Conservation (phyloP, 1,140 invertebrate genomes). For the Drosophila suzukii region DNA sequence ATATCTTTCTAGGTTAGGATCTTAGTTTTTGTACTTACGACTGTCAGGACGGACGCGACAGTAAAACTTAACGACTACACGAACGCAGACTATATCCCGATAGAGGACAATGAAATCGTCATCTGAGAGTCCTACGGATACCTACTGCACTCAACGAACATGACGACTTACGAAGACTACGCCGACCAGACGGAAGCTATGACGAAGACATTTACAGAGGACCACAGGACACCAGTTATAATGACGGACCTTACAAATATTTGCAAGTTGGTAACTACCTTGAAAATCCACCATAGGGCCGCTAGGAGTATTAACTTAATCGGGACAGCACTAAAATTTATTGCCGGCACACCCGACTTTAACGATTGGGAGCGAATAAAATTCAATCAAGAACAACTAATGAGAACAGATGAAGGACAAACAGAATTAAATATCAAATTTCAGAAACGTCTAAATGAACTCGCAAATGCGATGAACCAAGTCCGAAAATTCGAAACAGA, state of each 20-base stretch:
- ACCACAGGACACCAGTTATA: conserved; percentile 6
- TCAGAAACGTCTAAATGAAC: background rate
- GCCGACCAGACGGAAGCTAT: background rate
- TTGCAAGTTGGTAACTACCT: background rate
- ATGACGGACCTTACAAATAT: conserved; percentile 2
- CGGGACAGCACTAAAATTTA: conserved; percentile 12
- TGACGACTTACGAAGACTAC: conserved; percentile 12
- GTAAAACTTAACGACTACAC: conserved; percentile 2
- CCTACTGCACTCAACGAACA: background rate
- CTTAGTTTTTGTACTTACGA: background rate
- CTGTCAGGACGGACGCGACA: background rate
- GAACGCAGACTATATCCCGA: conserved; percentile 1
- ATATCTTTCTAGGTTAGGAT: background rate
- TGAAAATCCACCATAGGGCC: conserved; percentile 10
- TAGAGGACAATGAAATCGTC: background rate
- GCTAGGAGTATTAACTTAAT: conserved; percentile 17
- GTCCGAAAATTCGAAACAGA: conserved; percentile 1
- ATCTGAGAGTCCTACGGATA: background rate
- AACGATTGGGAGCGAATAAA: conserved; percentile 23
- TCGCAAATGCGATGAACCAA: background rate
- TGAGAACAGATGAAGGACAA: conserved; percentile 17
- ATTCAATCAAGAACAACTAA: conserved; percentile 16
- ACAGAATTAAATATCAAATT: conserved; percentile 15
- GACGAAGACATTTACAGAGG: background rate
- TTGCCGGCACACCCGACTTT: too few species aligned